A percentile compares a stretch with the other conserved stretches of the same genome.
Conservation (phyloP, 2,888 invertebrate genomes). For the Notodonta dromedarius region DNA sequence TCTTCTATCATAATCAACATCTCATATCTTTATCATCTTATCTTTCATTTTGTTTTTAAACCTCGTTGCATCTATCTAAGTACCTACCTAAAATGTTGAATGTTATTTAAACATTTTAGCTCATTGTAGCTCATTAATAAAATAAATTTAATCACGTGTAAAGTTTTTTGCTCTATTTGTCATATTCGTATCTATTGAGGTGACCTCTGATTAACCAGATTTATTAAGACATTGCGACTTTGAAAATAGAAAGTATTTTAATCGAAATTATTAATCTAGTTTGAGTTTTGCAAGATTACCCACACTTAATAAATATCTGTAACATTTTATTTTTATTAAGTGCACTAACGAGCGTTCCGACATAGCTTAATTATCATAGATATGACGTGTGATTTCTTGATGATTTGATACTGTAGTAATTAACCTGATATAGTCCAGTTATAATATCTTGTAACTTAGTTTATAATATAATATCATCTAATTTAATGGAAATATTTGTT, state of each 20-base stretch:
- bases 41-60: no score
- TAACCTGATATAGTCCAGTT: no score
- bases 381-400: background rate
- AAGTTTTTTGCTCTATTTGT: background rate
- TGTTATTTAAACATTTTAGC: no score
- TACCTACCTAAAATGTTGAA: no score
- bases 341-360: background rate
- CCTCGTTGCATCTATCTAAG: no score
- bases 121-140: background rate
- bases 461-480: no score
- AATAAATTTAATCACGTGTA: background rate
- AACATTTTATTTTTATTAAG: background rate
- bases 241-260: conserved; percentile 40
- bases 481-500: no score
- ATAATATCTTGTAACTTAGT: no score
- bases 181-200: background rate
- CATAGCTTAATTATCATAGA: background rate
- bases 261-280: conserved; percentile 28
- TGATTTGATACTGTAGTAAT: no score
- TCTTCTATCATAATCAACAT: no score
- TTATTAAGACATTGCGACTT: conserved; percentile 15
- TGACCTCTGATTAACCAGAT: conserved; percentile 6
- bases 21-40: no score
- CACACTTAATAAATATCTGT: background rate
- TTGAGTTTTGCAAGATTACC: conserved; percentile 30